A percentile compares a stretch with the other conserved stretches of the same genome.
phyloP scores from a whole-genome alignment of 2,888 invertebrate genomes.

The Drosophila demipolita region DNA sequence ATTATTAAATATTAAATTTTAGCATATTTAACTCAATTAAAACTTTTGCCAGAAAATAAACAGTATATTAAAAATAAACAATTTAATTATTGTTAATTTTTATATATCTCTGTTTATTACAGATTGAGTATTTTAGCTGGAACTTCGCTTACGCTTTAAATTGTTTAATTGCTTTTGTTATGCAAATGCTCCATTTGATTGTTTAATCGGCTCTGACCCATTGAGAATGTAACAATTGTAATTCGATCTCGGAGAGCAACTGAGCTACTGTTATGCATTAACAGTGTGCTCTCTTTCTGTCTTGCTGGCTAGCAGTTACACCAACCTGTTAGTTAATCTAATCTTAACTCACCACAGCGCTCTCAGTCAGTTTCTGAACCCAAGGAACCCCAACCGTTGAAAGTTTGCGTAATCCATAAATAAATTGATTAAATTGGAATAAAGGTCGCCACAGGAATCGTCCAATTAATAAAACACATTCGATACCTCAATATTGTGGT shows the following conservation, averaged over 20 bases:
- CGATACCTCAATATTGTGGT: constrained; percentile 32
- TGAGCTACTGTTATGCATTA: no score
- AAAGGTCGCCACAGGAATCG: constrained; percentile 60
- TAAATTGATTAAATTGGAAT: constrained; percentile 74
- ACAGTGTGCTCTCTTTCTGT: not conserved
- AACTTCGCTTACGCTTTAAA: not conserved
- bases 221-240: constrained; percentile 11
- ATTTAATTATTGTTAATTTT: not conserved
- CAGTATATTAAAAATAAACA: no score
- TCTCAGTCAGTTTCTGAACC: constrained; percentile 26
- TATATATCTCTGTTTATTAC: not conserved
- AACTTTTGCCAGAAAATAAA: no score
- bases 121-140: not conserved
- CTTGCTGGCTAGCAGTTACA: constrained; percentile 17
- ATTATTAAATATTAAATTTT: no score
- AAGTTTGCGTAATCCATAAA: constrained; percentile 63
- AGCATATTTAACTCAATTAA: no score
- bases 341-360: constrained; percentile 37
- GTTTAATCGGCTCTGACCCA: constrained; percentile 4
- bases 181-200: constrained; percentile 1
- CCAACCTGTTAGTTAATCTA: constrained; percentile 18
- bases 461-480: constrained; percentile 58
- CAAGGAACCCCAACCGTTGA: not conserved
- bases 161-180: not conserved
- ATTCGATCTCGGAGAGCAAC: not conserved